Percentiles rank a stretch among this genome's conserved stretches.
Evolutionary conservation across 2,888 invertebrate genomes (phyloP).

Genomic region (Anthrax anthrax): DNA sequence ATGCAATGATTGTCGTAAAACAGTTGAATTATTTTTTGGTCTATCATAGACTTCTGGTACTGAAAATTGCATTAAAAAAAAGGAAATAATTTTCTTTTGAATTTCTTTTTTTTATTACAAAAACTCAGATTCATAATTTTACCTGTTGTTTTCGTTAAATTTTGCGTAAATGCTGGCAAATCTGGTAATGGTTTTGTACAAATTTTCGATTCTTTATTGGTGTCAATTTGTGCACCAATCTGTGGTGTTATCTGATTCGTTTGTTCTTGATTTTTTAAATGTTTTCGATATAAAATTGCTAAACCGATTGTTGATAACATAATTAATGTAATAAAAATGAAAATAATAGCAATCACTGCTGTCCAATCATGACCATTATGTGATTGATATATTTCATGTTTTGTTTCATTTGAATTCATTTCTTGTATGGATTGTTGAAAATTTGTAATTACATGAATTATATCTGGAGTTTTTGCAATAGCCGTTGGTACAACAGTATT

Average conservation of each 20-base stretch:
- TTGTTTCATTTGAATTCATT: constrained; percentile 8
- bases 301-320: constrained; percentile 23
- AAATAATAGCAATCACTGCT: constrained; percentile 22
- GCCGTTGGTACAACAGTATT: constrained; percentile 9
- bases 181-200: constrained; percentile 26
- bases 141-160: constrained; percentile 23
- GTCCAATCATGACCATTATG: constrained; percentile 17
- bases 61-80: constrained; percentile 1
- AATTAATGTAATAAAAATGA: constrained; percentile 25
- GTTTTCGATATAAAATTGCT: constrained; percentile 22
- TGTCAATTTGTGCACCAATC: neutral
- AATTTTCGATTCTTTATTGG: constrained; percentile 1
- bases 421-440: constrained; percentile 14
- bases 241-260: neutral
- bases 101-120: neutral
- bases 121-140: constrained; percentile 16
- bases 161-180: constrained; percentile 23
- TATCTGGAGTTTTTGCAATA: constrained; percentile 22
- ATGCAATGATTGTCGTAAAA: constrained; percentile 1
- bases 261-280: constrained; percentile 1
- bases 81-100: too few relatives aligned
- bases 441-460: constrained; percentile 31
- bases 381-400: constrained; percentile 5
- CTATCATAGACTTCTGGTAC: constrained; percentile 30
- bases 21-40: constrained; percentile 27